Evolutionary conservation across 1,140 invertebrate species (phyloP).

Genomic region (Lepeophtheirus salmonis): DNA sequence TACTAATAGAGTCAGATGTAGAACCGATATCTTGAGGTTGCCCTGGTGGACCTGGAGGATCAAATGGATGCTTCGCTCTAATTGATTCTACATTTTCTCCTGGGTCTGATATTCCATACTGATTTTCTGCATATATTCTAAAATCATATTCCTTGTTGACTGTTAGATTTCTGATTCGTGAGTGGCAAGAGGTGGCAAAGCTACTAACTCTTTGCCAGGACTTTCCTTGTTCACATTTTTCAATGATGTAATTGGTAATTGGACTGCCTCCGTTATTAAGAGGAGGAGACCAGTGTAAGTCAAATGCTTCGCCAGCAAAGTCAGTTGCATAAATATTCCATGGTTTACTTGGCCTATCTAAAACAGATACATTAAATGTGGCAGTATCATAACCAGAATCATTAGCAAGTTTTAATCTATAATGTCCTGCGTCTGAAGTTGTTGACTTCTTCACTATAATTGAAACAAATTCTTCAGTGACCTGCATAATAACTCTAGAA

Average conservation of each 20-base stretch:
- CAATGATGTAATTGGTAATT: conserved; percentile 88
- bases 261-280: conserved; percentile 85
- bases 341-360: conserved; percentile 72
- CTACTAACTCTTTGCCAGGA: conserved; percentile 67
- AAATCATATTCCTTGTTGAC: conserved; percentile 88
- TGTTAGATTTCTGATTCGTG: conserved; percentile 69
- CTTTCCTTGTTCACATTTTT: conserved; percentile 64
- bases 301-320: conserved; percentile 82
- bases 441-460: conserved; percentile 80
- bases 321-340: conserved; percentile 72
- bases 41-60: conserved; percentile 73
- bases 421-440: conserved; percentile 71
- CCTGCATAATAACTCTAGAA: conserved; percentile 52
- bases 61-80: conserved; percentile 84
- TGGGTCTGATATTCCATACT: conserved; percentile 84
- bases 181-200: conserved; percentile 68
- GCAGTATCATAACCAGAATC: conserved; percentile 82
- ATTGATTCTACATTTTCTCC: conserved; percentile 67
- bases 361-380: conserved; percentile 75
- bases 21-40: conserved; percentile 63
- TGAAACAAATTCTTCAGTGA: conserved; percentile 64
- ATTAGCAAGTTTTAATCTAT: conserved; percentile 80
- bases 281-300: conserved; percentile 85
- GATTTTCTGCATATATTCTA: conserved; percentile 90
- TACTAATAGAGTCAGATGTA: conserved; percentile 77